Conservation (phyloP, 2,797 vertebrate genomes). For the Epinephelus coioides region DNA sequence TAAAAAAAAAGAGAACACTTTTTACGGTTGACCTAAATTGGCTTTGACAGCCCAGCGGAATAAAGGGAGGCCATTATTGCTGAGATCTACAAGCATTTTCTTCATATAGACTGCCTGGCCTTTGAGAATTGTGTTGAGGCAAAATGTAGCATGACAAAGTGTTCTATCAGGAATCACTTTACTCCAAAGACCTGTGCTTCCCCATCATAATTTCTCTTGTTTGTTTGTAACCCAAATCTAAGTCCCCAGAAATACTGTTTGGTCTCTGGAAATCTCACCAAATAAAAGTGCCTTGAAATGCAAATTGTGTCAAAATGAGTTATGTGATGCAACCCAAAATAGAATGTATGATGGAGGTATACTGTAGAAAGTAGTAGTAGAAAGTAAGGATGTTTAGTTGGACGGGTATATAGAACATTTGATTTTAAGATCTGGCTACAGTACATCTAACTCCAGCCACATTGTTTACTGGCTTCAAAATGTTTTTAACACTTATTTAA, state of each 20-base stretch:
- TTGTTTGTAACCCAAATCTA: conserved; percentile 24
- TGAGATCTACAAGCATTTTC: conserved; percentile 47
- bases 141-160: conserved; percentile 48
- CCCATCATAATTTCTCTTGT: conserved; percentile 19
- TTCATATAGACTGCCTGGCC: conserved; percentile 43
- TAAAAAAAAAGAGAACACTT: conserved; percentile 56
- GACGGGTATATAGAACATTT: neutral
- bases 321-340: neutral
- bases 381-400: conserved; percentile 1
- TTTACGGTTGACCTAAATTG: conserved; percentile 76
- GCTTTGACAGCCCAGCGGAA: conserved; percentile 66
- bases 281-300: conserved; percentile 21
- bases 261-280: conserved; percentile 15
- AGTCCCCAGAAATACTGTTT: conserved; percentile 2
- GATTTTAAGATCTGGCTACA: neutral
- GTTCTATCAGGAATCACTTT: conserved; percentile 39
- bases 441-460: neutral
- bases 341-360: neutral
- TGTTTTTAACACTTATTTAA: conserved; percentile 41
- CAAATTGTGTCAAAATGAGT: conserved; percentile 18
- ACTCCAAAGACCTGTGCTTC: conserved; percentile 30
- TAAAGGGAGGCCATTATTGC: conserved; percentile 63
- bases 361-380: neutral
- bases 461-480: conserved; percentile 9
- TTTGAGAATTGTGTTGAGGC: conserved; percentile 38